These are phyloP conservation scores for Bradynema listronoti DNA, from an alignment of 1,140 invertebrate genomes.

Conservation along the genomic window DNA sequence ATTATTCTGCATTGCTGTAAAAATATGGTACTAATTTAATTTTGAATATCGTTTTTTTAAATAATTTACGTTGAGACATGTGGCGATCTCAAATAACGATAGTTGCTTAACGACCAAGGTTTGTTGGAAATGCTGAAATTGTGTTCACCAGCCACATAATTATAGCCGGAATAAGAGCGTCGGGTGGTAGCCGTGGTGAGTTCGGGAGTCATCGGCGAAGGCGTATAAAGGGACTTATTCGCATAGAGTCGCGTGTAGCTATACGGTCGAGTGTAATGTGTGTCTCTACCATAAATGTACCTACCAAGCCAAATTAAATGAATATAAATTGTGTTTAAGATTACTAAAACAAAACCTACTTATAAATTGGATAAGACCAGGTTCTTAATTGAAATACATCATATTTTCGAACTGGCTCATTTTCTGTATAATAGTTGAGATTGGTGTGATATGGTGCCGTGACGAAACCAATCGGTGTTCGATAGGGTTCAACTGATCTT, in stretches of 20 bases:
- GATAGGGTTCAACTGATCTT: conserved; percentile 27
- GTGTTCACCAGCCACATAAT: conserved; percentile 43
- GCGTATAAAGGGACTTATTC: conserved; percentile 40
- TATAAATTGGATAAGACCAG: conserved; percentile 49
- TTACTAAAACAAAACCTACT: conserved; percentile 24
- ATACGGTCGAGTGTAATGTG: conserved; percentile 36
- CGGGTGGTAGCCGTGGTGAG: conserved; percentile 18
- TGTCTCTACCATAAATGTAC: conserved; percentile 45
- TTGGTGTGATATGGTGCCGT: conserved; percentile 44
- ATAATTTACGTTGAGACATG: conserved; percentile 34
- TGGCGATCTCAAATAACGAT: conserved; percentile 33
- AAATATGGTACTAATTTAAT: too few species aligned
- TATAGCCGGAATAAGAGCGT: conserved; percentile 44
- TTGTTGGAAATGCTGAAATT: conserved; percentile 39
- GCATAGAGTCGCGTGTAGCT: conserved; percentile 45
- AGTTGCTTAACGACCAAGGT: conserved; percentile 46
- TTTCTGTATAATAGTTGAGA: conserved; percentile 43
- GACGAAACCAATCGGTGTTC: conserved; percentile 33
- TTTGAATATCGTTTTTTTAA: neutral
- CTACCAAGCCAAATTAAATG: conserved; percentile 12
- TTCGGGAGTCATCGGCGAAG: conserved; percentile 42
- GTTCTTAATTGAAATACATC: conserved; percentile 46
- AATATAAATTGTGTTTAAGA: neutral
- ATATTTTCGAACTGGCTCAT: conserved; percentile 42
- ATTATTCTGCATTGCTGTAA: neutral